These are phyloP conservation scores for Phallusia fumigata DNA, from an alignment of 23 tunicate genomes.

Conservation along the genomic window DNA sequence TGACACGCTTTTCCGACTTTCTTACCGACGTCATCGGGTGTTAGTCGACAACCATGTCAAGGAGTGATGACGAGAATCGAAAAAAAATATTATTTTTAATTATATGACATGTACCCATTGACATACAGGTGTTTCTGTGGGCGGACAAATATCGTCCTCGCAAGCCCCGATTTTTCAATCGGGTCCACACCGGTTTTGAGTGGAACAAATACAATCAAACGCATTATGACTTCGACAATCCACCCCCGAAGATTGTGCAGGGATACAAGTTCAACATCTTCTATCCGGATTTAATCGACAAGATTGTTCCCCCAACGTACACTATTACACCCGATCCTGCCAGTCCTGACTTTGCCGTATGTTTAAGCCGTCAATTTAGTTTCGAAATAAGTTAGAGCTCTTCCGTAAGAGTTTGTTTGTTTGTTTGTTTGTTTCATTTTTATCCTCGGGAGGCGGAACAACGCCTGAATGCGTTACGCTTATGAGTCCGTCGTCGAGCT, in stretches of 20 bases:
- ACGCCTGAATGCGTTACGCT: no score
- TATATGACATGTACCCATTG: neutral
- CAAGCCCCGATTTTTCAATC: slow-evolving; percentile 97
- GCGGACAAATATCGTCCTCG: slow-evolving; percentile 99
- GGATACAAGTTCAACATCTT: slow-evolving; percentile 99
- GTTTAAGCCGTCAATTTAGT: slow-evolving; percentile 15
- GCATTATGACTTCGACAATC: slow-evolving; percentile 99
- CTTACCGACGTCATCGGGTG: no score
- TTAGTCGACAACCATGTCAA: no score
- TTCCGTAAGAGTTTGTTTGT: no score
- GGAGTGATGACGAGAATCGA: no score
- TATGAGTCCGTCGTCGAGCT: no score
- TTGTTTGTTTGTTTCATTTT: no score
- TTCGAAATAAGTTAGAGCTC: neutral
- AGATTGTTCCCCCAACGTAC: slow-evolving; percentile 83
- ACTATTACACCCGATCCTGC: slow-evolving; percentile 73
- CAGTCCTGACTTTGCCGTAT: slow-evolving; percentile 71
- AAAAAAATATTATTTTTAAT: no score
- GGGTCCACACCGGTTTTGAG: slow-evolving; percentile 99
- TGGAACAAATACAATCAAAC: slow-evolving; percentile 99
- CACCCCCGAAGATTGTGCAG: slow-evolving; percentile 98
- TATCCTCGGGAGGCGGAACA: no score
- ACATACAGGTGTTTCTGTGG: slow-evolving; percentile 81
- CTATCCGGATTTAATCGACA: slow-evolving; percentile 91
- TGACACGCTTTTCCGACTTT: no score